Conservation (phyloP, 2,888 invertebrate genomes). For the Machimus atricapillus region DNA sequence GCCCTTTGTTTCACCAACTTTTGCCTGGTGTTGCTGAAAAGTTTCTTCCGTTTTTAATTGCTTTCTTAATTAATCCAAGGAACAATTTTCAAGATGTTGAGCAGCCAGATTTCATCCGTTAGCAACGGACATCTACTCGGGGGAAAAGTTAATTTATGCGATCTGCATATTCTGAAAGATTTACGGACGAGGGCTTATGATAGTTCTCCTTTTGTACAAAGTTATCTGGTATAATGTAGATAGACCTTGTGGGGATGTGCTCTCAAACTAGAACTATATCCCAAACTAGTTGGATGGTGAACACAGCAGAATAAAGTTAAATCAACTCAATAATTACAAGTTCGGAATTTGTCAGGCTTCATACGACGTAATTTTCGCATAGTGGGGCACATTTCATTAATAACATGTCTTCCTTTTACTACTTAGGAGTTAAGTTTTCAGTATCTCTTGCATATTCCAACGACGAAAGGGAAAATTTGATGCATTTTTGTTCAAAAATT, state of each 20-base stretch:
- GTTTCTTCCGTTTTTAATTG: conserved; percentile 37
- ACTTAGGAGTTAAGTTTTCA: background rate
- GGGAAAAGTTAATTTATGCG: background rate
- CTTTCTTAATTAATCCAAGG: conserved; percentile 38
- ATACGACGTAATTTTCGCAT: background rate
- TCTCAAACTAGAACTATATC: background rate
- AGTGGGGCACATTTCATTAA: background rate
- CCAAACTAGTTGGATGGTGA: background rate
- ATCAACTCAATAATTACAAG: background rate
- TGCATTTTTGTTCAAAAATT: background rate
- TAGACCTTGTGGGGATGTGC: background rate
- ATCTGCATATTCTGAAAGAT: background rate
- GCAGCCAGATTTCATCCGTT: background rate
- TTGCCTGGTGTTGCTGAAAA: background rate
- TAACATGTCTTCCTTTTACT: too few species aligned
- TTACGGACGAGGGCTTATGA: background rate
- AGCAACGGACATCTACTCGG: background rate
- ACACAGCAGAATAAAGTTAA: background rate
- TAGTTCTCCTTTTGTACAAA: background rate
- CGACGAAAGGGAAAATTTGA: background rate
- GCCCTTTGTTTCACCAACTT: conserved; percentile 7
- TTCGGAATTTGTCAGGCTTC: background rate
- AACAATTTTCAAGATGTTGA: conserved; percentile 18
- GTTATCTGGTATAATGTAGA: background rate
- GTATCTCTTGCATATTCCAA: background rate